These are phyloP conservation scores for Hipparchia sbordonii DNA, from an alignment of 2,888 invertebrate species.

Conservation along the genomic window DNA sequence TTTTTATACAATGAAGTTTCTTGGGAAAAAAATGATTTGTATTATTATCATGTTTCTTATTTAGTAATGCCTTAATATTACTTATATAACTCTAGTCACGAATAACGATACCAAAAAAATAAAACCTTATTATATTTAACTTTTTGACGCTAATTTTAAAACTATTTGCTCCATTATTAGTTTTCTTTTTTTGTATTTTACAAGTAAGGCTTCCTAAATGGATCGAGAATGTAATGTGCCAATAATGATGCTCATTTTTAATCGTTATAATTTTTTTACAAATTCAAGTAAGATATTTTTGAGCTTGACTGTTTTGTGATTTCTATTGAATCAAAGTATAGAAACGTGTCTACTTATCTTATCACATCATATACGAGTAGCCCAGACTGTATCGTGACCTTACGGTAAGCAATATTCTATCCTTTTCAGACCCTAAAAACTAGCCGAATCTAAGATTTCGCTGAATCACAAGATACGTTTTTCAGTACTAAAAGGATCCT, in stretches of 20 bases:
- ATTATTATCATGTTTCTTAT: conserved; percentile 1
- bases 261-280: neutral
- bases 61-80: neutral
- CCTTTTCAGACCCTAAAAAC: too few species aligned
- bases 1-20: conserved; percentile 20
- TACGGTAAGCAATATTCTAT: neutral
- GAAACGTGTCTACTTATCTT: too few species aligned
- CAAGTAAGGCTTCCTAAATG: neutral
- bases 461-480: too few species aligned
- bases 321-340: too few species aligned
- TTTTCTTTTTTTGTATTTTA: conserved; percentile 7
- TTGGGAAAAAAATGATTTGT: neutral
- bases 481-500: too few species aligned
- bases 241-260: conserved; percentile 10
- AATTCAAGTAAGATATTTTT: neutral
- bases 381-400: neutral
- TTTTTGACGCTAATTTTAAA: neutral
- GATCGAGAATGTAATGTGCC: neutral
- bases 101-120: neutral
- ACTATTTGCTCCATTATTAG: neutral
- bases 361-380: too few species aligned
- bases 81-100: neutral
- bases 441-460: too few species aligned
- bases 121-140: neutral
- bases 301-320: neutral